Conservation (phyloP, 2,888 invertebrate genomes). For the Sipha maydis region DNA sequence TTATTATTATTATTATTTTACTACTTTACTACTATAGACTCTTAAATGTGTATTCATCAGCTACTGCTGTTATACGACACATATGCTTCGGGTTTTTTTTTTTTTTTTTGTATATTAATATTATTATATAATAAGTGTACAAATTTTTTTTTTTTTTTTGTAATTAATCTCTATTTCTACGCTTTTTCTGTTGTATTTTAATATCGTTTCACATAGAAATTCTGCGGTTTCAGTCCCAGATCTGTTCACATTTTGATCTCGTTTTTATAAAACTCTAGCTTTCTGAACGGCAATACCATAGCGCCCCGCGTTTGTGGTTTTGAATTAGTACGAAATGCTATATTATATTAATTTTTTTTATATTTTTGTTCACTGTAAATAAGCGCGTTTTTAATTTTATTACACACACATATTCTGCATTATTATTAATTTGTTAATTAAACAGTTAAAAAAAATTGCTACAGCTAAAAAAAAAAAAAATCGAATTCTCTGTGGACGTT, state of each 20-base stretch:
- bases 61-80: not conserved
- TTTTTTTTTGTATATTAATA: constrained; percentile 1
- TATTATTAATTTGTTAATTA: not conserved
- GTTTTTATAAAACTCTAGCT: constrained; percentile 56
- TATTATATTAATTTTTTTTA: constrained; percentile 35
- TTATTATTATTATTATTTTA: not conserved
- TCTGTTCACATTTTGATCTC: constrained; percentile 52
- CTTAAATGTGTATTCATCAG: not conserved
- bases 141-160: constrained; percentile 39
- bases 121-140: constrained; percentile 25
- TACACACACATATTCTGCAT: constrained; percentile 26
- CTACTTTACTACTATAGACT: not conserved
- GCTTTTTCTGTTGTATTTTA: constrained; percentile 59
- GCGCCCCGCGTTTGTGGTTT: not conserved
- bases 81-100: not conserved
- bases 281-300: constrained; percentile 47
- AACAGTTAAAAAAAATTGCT: not conserved
- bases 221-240: constrained; percentile 60
- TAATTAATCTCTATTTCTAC: constrained; percentile 53
- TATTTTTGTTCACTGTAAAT: constrained; percentile 48
- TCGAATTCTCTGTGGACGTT: constrained; percentile 59
- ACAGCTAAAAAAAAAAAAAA: constrained; percentile 30
- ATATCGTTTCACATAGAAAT: constrained; percentile 59
- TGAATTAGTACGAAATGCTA: constrained; percentile 59
- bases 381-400: constrained; percentile 23